A percentile compares a stretch with the other conserved stretches of the same genome.
Conservation (phyloP, 2,797 vertebrate species). For the Pelodytes ibericus region DNA sequence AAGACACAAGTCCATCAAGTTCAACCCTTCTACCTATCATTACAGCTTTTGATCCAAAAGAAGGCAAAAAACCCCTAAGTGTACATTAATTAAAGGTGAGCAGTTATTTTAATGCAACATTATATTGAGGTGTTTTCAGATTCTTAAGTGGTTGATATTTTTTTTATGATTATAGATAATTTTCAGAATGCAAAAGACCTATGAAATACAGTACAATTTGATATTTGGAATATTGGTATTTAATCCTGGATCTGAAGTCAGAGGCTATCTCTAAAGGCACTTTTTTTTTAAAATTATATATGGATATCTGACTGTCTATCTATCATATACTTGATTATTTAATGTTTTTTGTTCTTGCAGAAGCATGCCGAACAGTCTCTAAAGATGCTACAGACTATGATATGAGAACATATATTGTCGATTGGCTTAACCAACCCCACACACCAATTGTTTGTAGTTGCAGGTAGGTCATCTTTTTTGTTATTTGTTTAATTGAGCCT, state of each 20-base stretch:
- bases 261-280: not conserved
- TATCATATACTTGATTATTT: not conserved
- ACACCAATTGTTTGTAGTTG: not conserved
- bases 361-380: not conserved
- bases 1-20: no score
- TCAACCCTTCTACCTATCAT: no score
- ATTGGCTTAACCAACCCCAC: not conserved
- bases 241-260: not conserved
- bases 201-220: no score
- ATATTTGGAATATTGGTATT: no score
- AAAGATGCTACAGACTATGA: not conserved
- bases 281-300: not conserved
- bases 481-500: no score
- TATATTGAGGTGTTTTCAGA: constrained; percentile 7
- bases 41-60: no score
- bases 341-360: not conserved
- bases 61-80: no score
- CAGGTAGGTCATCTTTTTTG: not conserved
- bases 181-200: no score
- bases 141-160: not conserved
- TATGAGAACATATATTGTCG: not conserved
- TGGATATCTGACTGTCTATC: not conserved
- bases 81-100: not conserved
- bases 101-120: not conserved
- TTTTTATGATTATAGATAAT: not conserved